These are phyloP conservation scores for Malaclemys terrapin DNA, from an alignment of 2,113 vertebrate species.

Conservation along the genomic window DNA sequence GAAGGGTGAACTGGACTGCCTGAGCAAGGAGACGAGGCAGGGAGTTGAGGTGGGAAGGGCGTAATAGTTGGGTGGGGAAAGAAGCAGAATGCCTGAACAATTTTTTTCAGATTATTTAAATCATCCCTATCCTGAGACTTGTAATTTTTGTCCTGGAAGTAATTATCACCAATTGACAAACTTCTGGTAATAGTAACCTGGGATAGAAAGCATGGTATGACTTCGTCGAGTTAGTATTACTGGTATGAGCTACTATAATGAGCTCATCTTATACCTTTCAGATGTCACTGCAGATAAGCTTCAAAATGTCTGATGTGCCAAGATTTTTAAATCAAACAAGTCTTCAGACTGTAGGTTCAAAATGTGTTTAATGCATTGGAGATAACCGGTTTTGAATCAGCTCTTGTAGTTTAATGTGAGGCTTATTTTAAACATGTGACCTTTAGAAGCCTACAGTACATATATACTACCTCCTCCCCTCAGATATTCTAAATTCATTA, in stretches of 20 bases:
- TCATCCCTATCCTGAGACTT: neutral
- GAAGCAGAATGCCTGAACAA: neutral
- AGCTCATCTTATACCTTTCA: neutral
- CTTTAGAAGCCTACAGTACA: neutral
- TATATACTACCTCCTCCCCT: neutral
- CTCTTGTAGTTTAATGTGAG: neutral
- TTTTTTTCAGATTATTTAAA: neutral
- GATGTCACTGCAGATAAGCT: neutral
- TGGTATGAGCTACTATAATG: neutral
- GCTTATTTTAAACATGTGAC: neutral
- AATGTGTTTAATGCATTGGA: neutral
- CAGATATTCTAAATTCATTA: neutral
- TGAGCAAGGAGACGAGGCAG: neutral
- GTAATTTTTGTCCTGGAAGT: neutral
- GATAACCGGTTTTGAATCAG: neutral
- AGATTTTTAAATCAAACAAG: neutral
- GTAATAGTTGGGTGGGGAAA: neutral
- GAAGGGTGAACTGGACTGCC: neutral
- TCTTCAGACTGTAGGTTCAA: neutral
- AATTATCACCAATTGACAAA: neutral
- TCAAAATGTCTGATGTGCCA: neutral
- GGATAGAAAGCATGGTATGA: neutral
- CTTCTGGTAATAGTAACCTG: accelerated
- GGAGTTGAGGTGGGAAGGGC: neutral
- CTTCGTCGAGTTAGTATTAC: neutral